Percentiles rank a stretch among this genome's conserved stretches.
Conservation (phyloP, 2,797 vertebrate species). For the Gadopsis marmoratus region DNA sequence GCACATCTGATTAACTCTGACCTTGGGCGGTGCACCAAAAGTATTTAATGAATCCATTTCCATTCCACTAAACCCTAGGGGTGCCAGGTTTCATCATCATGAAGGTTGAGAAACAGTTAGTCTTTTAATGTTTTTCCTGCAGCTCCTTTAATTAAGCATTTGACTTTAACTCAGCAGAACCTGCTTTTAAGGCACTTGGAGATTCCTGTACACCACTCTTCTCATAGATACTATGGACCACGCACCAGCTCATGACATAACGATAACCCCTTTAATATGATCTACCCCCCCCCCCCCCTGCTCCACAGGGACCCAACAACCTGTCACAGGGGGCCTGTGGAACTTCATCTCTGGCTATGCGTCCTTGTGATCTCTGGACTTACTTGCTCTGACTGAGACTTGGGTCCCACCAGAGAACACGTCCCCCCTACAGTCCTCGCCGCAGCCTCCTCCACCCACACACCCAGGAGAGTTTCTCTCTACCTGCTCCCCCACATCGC, state of each 20-base stretch:
- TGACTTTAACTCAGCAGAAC: slow-evolving; percentile 12
- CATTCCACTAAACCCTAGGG: slow-evolving; percentile 11
- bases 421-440: too few relatives aligned
- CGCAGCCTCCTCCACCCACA: too few relatives aligned
- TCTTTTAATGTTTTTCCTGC: slow-evolving; percentile 30
- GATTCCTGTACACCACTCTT: neutral
- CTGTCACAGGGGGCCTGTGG: too few relatives aligned
- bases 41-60: slow-evolving; percentile 55
- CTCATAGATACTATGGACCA: too few relatives aligned
- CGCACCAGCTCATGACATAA: too few relatives aligned
- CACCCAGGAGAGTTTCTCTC: too few relatives aligned
- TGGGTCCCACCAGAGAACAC: too few relatives aligned
- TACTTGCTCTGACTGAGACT: neutral
- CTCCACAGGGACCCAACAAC: too few relatives aligned
- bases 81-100: slow-evolving; percentile 30
- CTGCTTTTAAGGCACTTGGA: neutral
- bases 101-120: slow-evolving; percentile 47
- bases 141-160: slow-evolving; percentile 19
- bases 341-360: neutral
- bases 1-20: slow-evolving; percentile 53
- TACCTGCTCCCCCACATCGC: too few relatives aligned
- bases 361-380: neutral
- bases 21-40: slow-evolving; percentile 51
- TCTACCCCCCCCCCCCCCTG: too few relatives aligned
- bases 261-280: too few relatives aligned